Base-by-base conservation (phyloP, 2,797 vertebrate genomes). In the Pyrocephalus nanus region DNA sequence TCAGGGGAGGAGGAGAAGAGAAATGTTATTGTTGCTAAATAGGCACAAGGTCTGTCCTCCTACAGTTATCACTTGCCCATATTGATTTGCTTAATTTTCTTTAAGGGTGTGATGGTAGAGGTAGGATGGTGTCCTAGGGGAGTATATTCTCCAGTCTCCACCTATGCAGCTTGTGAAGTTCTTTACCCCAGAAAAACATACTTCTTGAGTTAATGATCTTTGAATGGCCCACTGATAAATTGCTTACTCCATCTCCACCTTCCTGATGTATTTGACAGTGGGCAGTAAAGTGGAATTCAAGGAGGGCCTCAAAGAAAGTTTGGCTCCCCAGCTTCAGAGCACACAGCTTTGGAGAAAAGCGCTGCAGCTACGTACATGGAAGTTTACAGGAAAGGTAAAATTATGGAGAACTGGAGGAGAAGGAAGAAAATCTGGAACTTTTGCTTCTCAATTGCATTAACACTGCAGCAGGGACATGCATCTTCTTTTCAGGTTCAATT, bases 401-500 rank as follows among this genome's bases (percentile, higher is more conserved):
- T 72, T 83, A n/a, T 1, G 7, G 45, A 61, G 77, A 85, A 26
- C 36, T 87, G 60, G 48, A 93, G 67, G 42, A 91, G 47, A 82
- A 66, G 67, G 77, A 81, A 85, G 86, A 91, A 94, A 88, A 67
- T 74, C 84, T 90, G 81, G 25, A 93, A 34, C 27, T 69, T 47
- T 69, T 65, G 38, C 25, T 90, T 95, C 58, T 88, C 45, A 27
- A 19, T 83, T 87, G n/a, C 32, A 71, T 22, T 64, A 92, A 36
- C 2, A 0, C 34, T 73, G 61, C 17, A 85, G 50, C 47, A 57
- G 64, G 71, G 50, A 71, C 53, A 4, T 1, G 3, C 18, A n/a
- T 91, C 69, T 80, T 57, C 45, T 61, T 13, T 64, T 77, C 84
- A 60, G 58, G 22, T 69, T 89, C 2, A 6, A 86, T 92, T 57